Conservation (phyloP, 2,888 invertebrate species). For the Bhutanitis thaidina region DNA sequence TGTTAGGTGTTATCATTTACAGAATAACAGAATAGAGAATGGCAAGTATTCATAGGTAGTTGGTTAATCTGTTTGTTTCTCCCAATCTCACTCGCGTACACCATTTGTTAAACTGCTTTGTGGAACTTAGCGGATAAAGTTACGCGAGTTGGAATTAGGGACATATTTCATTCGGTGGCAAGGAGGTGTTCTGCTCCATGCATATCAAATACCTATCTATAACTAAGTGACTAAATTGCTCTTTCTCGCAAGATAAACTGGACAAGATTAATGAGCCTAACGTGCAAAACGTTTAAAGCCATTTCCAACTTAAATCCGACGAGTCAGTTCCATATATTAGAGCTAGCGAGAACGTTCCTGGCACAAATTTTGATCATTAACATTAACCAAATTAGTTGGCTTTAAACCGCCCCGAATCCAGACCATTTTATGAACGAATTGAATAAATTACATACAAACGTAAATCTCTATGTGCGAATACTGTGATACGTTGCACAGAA, state of each 20-base stretch:
- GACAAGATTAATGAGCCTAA: conserved; percentile 77
- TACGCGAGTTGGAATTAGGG: conserved; percentile 14
- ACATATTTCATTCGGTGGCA: conserved; percentile 15
- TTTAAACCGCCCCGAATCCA: conserved; percentile 57
- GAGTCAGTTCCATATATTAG: conserved; percentile 79
- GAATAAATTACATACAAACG: conserved; percentile 53
- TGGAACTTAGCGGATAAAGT: conserved; percentile 13
- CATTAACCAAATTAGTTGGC: conserved; percentile 77
- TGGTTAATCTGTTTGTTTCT: conserved; percentile 3
- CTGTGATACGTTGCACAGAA: conserved; percentile 21
- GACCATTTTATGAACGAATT: conserved; percentile 54
- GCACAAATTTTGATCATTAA: conserved; percentile 76
- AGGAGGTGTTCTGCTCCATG: conserved; percentile 17
- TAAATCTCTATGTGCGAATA: conserved; percentile 32
- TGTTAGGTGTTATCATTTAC: too few relatives aligned
- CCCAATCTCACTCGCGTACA: conserved; percentile 7
- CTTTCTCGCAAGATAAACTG: conserved; percentile 67
- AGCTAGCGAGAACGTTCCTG: conserved; percentile 66
- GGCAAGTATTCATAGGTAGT: neutral
- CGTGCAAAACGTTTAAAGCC: conserved; percentile 79
- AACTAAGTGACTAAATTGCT: conserved; percentile 37
- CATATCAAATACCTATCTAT: conserved; percentile 29
- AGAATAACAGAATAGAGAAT: too few relatives aligned
- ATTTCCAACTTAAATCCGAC: conserved; percentile 76
- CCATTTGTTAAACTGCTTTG: conserved; percentile 8